Percentiles rank a stretch among this genome's conserved stretches.
Evolutionary conservation across 2,888 invertebrate species (phyloP).

Genomic region (Athetis lepigone): DNA sequence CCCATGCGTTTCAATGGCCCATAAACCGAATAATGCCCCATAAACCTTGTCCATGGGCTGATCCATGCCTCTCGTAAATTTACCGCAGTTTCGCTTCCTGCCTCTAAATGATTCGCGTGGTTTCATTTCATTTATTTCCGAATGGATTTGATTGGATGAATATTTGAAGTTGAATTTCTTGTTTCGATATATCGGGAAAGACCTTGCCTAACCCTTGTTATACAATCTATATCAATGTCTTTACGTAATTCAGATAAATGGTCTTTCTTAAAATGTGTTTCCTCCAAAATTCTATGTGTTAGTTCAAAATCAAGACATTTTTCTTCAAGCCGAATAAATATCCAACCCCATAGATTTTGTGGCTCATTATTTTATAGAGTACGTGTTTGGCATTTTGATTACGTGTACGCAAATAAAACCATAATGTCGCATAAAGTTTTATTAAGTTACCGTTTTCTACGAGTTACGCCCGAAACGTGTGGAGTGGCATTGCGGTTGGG

Average conservation of each 20-base stretch:
- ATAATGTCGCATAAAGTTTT: conserved; percentile 57
- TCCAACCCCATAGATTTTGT: conserved; percentile 19
- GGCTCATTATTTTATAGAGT: conserved; percentile 29
- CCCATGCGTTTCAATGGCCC: conserved; percentile 69
- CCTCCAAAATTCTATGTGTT: not conserved
- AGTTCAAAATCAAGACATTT: conserved; percentile 2
- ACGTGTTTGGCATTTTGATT: conserved; percentile 33
- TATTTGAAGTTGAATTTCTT: conserved; percentile 33
- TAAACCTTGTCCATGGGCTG: conserved; percentile 77
- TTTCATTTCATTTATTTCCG: conserved; percentile 66
- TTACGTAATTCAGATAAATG: not conserved
- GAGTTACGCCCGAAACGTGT: conserved; percentile 48
- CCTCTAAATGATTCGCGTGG: conserved; percentile 61
- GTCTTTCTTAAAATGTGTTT: not conserved
- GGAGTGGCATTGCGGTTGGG: conserved; percentile 18
- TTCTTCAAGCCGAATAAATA: not conserved
- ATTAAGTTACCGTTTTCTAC: conserved; percentile 58
- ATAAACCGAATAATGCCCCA: conserved; percentile 72
- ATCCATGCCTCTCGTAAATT: conserved; percentile 70
- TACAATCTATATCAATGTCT: not conserved
- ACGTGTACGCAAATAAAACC: conserved; percentile 45
- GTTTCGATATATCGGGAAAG: conserved; percentile 2
- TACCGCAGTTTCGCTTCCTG: conserved; percentile 55
- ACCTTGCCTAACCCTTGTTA: not conserved
- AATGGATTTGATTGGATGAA: conserved; percentile 56